phyloP scores from a whole-genome alignment of 2,113 vertebrate genomes.

The Catharus minimus region DNA sequence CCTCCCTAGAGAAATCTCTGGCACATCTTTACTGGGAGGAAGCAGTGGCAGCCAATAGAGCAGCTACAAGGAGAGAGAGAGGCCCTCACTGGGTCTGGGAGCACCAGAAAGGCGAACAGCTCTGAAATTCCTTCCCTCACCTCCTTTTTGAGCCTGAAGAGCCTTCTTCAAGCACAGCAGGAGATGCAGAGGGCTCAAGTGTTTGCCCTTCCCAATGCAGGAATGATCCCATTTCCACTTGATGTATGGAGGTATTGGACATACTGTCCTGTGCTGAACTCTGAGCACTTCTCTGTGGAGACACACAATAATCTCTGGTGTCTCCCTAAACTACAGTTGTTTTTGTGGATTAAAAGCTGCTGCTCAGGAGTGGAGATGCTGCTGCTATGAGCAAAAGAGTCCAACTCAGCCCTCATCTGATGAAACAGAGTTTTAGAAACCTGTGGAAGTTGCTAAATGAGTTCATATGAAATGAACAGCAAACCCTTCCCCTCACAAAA shows the following conservation, averaged over 20 bases:
- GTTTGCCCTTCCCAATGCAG: background rate
- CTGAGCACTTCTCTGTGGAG: background rate
- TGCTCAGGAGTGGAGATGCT: background rate
- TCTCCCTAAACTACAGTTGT: background rate
- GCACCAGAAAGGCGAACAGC: background rate
- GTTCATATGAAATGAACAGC: background rate
- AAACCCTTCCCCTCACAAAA: background rate
- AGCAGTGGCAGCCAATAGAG: background rate
- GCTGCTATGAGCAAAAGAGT: background rate
- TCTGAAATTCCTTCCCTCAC: background rate
- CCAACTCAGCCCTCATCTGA: background rate
- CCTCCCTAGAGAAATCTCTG: background rate
- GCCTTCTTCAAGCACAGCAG: background rate
- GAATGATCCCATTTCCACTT: background rate
- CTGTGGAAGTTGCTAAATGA: background rate
- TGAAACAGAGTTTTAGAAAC: background rate
- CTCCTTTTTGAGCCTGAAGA: background rate
- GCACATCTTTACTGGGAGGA: background rate
- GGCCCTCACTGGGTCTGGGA: background rate
- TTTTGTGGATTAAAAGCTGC: background rate
- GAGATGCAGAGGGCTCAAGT: background rate
- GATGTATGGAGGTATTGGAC: accelerated
- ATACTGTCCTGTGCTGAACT: background rate
- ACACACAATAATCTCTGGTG: background rate
- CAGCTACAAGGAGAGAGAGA: background rate